Evolutionary conservation across 2,113 vertebrate species (phyloP).

Genomic region (Brienomyrus longianalis): DNA sequence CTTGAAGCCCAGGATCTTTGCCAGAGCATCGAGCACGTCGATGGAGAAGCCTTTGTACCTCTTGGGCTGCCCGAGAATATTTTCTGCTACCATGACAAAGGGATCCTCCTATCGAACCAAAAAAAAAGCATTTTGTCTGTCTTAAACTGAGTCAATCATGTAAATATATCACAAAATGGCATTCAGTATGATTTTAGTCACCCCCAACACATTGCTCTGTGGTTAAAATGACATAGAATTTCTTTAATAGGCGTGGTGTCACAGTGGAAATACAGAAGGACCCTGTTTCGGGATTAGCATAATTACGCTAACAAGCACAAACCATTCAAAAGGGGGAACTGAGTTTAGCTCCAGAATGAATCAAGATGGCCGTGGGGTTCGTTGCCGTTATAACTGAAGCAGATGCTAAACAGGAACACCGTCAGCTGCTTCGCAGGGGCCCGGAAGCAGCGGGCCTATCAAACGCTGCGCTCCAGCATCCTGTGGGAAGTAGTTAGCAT

Average conservation of each 20-base stretch:
- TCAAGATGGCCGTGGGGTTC: neutral
- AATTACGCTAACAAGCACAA: neutral
- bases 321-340: neutral
- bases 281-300: neutral
- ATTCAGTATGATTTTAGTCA: neutral
- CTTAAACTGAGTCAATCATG: neutral
- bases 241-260: neutral
- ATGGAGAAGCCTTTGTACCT: slow-evolving; percentile 96
- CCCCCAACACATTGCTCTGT: neutral
- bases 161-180: neutral
- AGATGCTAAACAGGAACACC: neutral
- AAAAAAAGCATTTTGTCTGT: neutral
- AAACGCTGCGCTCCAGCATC: neutral
- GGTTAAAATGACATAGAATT: neutral
- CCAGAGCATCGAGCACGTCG: slow-evolving; percentile 87
- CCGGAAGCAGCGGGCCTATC: neutral
- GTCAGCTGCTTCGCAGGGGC: neutral
- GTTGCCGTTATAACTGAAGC: neutral
- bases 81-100: slow-evolving; percentile 97
- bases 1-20: slow-evolving; percentile 91
- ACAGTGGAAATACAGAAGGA: neutral
- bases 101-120: slow-evolving; percentile 78
- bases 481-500: neutral
- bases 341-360: neutral
- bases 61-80: slow-evolving; percentile 95